These are phyloP conservation scores for Heliconius ismenius DNA, from an alignment of 2,888 invertebrate genomes.

Conservation along the genomic window DNA sequence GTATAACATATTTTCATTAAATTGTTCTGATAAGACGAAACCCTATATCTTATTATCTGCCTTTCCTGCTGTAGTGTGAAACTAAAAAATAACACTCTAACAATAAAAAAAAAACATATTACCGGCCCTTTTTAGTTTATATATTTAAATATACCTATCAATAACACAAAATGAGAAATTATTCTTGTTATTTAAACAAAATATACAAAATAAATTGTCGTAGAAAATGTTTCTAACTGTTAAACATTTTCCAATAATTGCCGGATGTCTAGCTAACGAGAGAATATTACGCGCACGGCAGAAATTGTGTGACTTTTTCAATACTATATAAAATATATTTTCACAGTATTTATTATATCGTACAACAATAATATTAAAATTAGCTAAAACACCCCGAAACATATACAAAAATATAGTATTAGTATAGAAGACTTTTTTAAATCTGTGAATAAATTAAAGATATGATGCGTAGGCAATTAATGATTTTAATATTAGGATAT, in stretches of 20 bases:
- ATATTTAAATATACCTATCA: no score
- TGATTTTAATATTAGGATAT: no score
- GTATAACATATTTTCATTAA: not conserved
- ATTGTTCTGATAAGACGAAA: not conserved
- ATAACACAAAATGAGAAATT: no score
- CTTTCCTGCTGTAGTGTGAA: no score
- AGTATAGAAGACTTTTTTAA: no score
- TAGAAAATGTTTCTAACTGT: conserved; percentile 14
- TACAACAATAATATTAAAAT: not conserved
- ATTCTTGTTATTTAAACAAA: not conserved
- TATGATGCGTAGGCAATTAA: no score
- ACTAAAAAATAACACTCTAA: not conserved
- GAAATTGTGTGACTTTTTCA: conserved; percentile 5
- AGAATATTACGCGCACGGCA: conserved; percentile 18
- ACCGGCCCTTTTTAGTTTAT: no score
- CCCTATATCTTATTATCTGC: no score
- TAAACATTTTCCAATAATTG: conserved; percentile 18
- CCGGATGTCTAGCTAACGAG: conserved; percentile 20
- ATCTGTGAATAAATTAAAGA: no score
- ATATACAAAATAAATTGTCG: not conserved
- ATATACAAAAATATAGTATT: no score
- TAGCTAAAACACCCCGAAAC: no score
- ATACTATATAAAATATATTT: not conserved
- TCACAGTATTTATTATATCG: not conserved
- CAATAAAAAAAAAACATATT: no score